A percentile compares a stretch with the other conserved stretches of the same genome.
These are phyloP conservation scores for Gracilinanus agilis DNA, from an alignment of 2,113 vertebrate genomes.

Conservation along the genomic window DNA sequence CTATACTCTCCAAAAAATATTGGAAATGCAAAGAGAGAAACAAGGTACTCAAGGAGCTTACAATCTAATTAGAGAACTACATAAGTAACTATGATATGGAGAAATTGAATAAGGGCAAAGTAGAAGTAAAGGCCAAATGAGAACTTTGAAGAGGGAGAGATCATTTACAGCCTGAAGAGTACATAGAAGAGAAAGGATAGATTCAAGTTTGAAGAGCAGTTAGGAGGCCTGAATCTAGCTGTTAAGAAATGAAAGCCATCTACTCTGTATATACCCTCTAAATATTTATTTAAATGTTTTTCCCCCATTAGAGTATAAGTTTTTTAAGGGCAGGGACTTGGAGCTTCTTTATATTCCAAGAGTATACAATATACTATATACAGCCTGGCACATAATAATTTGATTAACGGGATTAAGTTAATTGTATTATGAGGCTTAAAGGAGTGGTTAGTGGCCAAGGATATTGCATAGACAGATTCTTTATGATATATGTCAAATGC, in stretches of 20 bases:
- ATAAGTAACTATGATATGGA: not conserved
- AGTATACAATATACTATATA: not conserved
- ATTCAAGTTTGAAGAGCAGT: not conserved
- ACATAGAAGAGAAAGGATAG: not conserved
- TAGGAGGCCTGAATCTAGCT: not conserved
- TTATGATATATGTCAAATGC: not conserved
- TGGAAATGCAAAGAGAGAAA: not conserved
- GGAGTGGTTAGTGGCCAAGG: too few relatives aligned
- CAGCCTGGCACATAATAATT: not conserved
- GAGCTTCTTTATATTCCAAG: not conserved
- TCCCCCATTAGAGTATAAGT: not conserved
- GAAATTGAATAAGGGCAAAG: not conserved
- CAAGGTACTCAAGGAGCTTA: not conserved
- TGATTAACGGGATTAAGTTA: not conserved
- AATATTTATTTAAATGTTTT: not conserved
- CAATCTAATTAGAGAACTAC: not conserved
- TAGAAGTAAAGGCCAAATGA: not conserved
- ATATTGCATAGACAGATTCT: not conserved
- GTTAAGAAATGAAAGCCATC: not conserved
- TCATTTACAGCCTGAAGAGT: not conserved
- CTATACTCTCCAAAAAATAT: not conserved
- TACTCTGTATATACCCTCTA: not conserved
- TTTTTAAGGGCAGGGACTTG: not conserved
- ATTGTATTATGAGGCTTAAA: not conserved
- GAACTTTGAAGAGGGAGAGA: not conserved